Percentiles rank a stretch among this genome's conserved stretches.
phyloP scores from a whole-genome alignment of 1,140 invertebrate species.

The Pseudomyrmex sp. region DNA sequence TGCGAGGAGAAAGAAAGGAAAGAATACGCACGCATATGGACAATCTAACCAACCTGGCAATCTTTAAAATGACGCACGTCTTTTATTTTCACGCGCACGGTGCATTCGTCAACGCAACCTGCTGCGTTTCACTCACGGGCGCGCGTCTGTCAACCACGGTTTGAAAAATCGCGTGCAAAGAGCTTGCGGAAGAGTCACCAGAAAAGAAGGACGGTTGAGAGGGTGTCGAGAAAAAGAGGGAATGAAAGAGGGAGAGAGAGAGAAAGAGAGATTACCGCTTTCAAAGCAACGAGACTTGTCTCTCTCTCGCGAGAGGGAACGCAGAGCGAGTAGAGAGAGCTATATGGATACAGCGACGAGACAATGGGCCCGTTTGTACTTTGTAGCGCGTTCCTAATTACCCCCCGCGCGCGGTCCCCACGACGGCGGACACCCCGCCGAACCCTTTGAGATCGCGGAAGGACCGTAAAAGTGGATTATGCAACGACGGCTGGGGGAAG shows the following conservation, averaged over 20 bases:
- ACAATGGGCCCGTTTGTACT: constrained; percentile 79
- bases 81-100: constrained; percentile 14
- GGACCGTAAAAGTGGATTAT: constrained; percentile 67
- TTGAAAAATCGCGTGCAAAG: constrained; percentile 31
- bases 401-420: constrained; percentile 71
- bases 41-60: constrained; percentile 35
- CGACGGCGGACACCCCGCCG: constrained; percentile 56
- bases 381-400: constrained; percentile 79
- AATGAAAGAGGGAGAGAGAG: background rate
- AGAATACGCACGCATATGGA: background rate
- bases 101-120: constrained; percentile 14
- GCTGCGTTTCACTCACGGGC: background rate
- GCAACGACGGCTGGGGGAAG: constrained; percentile 44
- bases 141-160: background rate
- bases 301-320: constrained; percentile 51
- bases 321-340: constrained; percentile 8
- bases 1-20: constrained; percentile 44
- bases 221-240: background rate
- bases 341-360: constrained; percentile 45
- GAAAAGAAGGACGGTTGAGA: background rate
- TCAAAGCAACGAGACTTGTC: constrained; percentile 79
- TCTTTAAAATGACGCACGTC: constrained; percentile 30
- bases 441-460: constrained; percentile 71
- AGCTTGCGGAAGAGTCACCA: background rate
- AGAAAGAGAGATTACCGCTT: constrained; percentile 23